Percentiles rank a stretch among this genome's conserved stretches.
phyloP scores from a whole-genome alignment of 2,888 invertebrate species.

The Leptinotarsa haldemani region DNA sequence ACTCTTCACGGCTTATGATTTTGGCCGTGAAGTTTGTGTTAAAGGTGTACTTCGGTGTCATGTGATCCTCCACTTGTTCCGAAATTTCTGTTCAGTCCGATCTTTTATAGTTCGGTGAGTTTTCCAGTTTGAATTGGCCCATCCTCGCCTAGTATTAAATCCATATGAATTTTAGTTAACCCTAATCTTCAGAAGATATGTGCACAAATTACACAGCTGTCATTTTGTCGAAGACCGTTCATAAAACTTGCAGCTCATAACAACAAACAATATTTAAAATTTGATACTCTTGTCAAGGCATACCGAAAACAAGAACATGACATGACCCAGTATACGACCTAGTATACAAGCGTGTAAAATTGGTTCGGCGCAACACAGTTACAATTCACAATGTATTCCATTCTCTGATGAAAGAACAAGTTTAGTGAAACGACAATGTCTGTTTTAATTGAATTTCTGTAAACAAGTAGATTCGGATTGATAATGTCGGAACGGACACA shows the following conservation, averaged over 20 bases:
- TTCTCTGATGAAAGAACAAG: slow-evolving; percentile 26
- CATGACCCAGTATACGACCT: neutral
- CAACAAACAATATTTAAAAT: neutral
- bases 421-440: slow-evolving; percentile 25
- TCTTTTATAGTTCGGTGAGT: too few relatives aligned
- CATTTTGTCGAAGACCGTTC: neutral
- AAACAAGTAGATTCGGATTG: slow-evolving; percentile 23
- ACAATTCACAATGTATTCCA: slow-evolving; percentile 21
- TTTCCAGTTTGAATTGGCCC: too few relatives aligned
- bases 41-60: too few relatives aligned
- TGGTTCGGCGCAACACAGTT: neutral
- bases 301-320: slow-evolving; percentile 1
- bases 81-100: too few relatives aligned
- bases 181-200: too few relatives aligned
- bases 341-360: slow-evolving; percentile 20
- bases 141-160: too few relatives aligned
- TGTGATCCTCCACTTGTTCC: too few relatives aligned
- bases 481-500: slow-evolving; percentile 18
- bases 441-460: slow-evolving; percentile 35
- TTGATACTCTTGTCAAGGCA: neutral
- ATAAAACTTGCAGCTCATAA: neutral
- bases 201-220: neutral
- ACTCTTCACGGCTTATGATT: too few relatives aligned
- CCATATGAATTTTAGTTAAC: too few relatives aligned
- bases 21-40: too few relatives aligned